Evolutionary conservation across 2,888 invertebrate species (phyloP).

Genomic region (Drosophila engyochracea): DNA sequence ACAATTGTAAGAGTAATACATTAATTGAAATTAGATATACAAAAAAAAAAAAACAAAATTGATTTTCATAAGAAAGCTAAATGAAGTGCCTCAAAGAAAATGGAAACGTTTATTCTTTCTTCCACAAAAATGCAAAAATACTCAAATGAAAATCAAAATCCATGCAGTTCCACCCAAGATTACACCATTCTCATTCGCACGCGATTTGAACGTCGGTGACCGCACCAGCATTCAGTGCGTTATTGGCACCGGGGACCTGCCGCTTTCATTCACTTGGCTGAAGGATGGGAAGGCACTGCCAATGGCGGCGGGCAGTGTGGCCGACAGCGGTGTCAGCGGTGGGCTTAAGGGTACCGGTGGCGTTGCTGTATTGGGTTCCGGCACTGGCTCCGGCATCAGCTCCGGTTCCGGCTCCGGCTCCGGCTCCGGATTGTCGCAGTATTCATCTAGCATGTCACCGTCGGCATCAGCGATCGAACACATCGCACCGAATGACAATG

Average conservation of each 20-base stretch:
- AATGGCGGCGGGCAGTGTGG: constrained; percentile 64
- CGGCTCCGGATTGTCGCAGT: constrained; percentile 42
- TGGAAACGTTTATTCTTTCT: constrained; percentile 7
- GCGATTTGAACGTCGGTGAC: constrained; percentile 88
- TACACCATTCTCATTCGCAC: constrained; percentile 89
- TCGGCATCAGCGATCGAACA: constrained; percentile 41
- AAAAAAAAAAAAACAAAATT: neutral
- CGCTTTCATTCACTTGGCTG: constrained; percentile 88
- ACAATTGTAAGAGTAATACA: neutral
- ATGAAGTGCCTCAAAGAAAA: neutral
- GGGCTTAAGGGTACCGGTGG: constrained; percentile 82
- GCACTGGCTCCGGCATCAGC: constrained; percentile 37
- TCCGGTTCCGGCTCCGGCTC: constrained; percentile 49
- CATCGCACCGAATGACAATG: constrained; percentile 79
- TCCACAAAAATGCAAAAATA: constrained; percentile 13
- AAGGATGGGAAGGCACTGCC: constrained; percentile 87
- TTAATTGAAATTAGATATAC: neutral
- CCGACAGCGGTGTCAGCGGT: constrained; percentile 69
- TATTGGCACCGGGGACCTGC: constrained; percentile 88
- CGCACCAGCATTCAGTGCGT: constrained; percentile 88
- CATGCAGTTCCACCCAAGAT: constrained; percentile 88
- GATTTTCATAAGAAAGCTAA: neutral
- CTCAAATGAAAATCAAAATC: constrained; percentile 14
- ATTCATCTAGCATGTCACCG: constrained; percentile 46
- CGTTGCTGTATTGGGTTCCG: constrained; percentile 70